Percentiles rank a stretch among this genome's conserved stretches.
Evolutionary conservation across 2,113 vertebrate species (phyloP).

Genomic region (Tupaia tana): DNA sequence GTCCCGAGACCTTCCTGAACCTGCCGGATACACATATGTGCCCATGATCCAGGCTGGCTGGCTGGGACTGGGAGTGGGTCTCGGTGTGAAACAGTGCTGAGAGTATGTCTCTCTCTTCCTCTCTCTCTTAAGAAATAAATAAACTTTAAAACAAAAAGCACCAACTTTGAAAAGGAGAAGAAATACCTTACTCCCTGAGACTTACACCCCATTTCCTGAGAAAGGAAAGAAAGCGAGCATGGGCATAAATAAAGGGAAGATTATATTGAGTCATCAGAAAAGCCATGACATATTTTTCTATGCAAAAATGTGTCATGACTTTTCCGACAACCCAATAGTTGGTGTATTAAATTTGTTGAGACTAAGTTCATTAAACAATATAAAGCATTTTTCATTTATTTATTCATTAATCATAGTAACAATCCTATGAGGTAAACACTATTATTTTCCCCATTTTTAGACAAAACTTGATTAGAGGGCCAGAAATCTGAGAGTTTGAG

Average conservation of each 20-base stretch:
- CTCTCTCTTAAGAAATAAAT: too few species aligned
- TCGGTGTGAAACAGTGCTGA: too few species aligned
- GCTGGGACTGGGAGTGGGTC: too few species aligned
- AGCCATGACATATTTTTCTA: too few species aligned
- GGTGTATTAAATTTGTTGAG: neutral
- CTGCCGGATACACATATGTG: too few species aligned
- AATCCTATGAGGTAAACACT: neutral
- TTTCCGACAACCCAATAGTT: neutral
- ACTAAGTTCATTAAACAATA: neutral
- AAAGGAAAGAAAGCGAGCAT: neutral
- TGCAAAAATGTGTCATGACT: too few species aligned
- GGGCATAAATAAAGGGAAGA: neutral
- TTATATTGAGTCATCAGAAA: neutral
- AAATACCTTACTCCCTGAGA: neutral
- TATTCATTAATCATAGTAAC: neutral
- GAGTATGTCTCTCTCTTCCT: too few species aligned
- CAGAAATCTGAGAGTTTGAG: neutral
- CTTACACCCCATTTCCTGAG: too few species aligned
- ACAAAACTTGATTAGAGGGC: neutral
- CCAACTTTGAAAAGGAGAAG: neutral
- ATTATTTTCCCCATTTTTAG: neutral
- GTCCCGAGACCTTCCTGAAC: too few species aligned
- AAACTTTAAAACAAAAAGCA: too few species aligned
- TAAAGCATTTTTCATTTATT: neutral
- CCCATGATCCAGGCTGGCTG: too few species aligned